Evolutionary conservation across 2,888 invertebrate species (phyloP), one percentile per base, ranked within the genome.

Genomic region (Hermodice carunculata): DNA sequence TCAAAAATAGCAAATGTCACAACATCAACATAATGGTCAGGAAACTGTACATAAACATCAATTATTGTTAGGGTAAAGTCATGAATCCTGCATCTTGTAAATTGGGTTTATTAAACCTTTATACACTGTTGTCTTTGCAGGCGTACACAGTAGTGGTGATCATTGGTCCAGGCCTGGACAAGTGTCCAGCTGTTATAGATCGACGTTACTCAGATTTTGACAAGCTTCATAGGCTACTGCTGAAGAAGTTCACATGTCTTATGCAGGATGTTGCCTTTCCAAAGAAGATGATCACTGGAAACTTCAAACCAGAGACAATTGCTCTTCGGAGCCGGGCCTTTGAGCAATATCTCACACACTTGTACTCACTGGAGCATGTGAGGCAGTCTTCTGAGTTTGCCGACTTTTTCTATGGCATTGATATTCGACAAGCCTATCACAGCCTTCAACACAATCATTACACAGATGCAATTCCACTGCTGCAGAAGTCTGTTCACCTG

Each of bases 181-280:
- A 75, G 5, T 71, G 76, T 26, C 84, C 83, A 22, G 81, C 80
- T 1, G 70, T 79, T 1, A 70, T 87, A 19, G 81, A 84, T 62
- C 76, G 81, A 28, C 74, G 87, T 31, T 87, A 85, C 66, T 84
- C 85, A 0, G 85, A 87, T 66, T 86, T 86, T 72, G 80, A 83
- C 57, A 73, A 75, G 43, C 73, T 86, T 5, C 80, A 84, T 71
- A 67, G 75, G n/a, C 65, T 71, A 11, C 65, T 86, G 31, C 76
- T 71, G 56, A 81, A 81, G 63, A 67, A 67, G 6, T 83, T 78
- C 64, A 80, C 83, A 1, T 57, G 76, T 11, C 58, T 78, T 6
- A 77, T 86, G 74, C 69, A 74, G 28, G 75, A 77, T 24, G 76
- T 86, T 24, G 74, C 79, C n/a, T 87, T 87, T 69, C 87, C 87